Base-by-base conservation (phyloP, 2,797 vertebrate genomes). In the Eptatretus atami region DNA sequence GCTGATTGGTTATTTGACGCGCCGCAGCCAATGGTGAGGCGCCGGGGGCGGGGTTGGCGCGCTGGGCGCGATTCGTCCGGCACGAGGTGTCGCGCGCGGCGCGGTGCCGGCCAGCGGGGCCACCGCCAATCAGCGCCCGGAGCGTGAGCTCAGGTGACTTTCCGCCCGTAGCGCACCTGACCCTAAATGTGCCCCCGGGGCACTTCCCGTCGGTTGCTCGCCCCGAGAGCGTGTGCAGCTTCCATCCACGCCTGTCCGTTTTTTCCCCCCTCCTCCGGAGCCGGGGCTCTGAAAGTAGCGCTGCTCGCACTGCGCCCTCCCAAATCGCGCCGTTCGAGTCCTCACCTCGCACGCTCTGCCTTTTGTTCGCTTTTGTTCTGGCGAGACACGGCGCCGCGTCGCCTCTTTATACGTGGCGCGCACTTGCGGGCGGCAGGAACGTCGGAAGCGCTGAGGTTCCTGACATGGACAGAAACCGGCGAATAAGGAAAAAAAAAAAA, bases 1-100 rank as follows among this genome's bases (percentile, higher is more conserved):
- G 78, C 87, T 90, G 88, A 94, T 96, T 94, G 90, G 90, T 81
- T 83, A 85, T 86, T 93, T 94, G 83, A 93, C 90, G 90, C 90
- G 81, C 90, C 83, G 81, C 80, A 84, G 87, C 90, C 90, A 96
- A 96, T 96, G 86, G 90, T 82, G 82, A 81, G 74, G 80, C 84
- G 77, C 75, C 73, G 81, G 81, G 79, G 90, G 90, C 90, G 88
- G 84, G 90, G 90, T 86, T n/a, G 15, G 15, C 24, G n/a, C 15
- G 24, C 57, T n/a, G 15, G 57, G 57, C 57, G 31, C 31, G 31
- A 44, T 44, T 44, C 31, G 31, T 44, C 31, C 31, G 31, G 31
- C 31, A 44, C 31, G 31, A 44, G 57, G 57, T 24, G 57, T 24
- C 57, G 57, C 57, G 57, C 57, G 57, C 57, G 57, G n/a, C 24